phyloP scores from a whole-genome alignment of 1,140 invertebrate species.

The Drosophila mayri region DNA sequence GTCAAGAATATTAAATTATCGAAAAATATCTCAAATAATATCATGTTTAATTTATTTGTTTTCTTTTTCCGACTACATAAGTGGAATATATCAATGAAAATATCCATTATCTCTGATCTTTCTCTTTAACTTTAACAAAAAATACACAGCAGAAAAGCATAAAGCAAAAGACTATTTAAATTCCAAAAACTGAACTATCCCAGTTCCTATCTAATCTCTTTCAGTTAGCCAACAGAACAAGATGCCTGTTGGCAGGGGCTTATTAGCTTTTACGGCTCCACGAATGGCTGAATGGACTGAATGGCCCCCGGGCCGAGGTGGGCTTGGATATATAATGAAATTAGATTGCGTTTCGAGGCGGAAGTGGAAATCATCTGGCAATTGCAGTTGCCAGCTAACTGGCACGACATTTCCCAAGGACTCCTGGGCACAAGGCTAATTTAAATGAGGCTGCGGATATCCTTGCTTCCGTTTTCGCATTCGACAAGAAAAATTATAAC shows the following conservation, averaged over 20 bases:
- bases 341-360: conserved; percentile 20
- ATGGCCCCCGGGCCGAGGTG: neutral
- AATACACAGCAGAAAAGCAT: neutral
- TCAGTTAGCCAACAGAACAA: neutral
- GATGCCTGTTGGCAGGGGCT: conserved; percentile 12
- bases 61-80: too few relatives aligned
- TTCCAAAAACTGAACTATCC: neutral
- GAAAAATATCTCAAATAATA: too few relatives aligned
- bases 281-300: conserved; percentile 11
- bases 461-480: conserved; percentile 2
- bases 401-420: conserved; percentile 27
- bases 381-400: conserved; percentile 8
- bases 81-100: too few relatives aligned
- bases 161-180: neutral
- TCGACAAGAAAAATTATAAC: conserved; percentile 76
- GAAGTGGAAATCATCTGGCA: conserved; percentile 2
- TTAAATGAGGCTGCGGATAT: conserved; percentile 24
- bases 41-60: too few relatives aligned
- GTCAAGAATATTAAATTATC: too few relatives aligned
- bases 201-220: neutral
- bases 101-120: too few relatives aligned
- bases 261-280: conserved; percentile 30
- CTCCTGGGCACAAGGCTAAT: conserved; percentile 44
- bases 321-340: conserved; percentile 35
- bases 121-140: neutral